Percentiles rank a stretch among this genome's conserved stretches.
Evolutionary conservation across 2,888 invertebrate genomes (phyloP).

Genomic region (Drosophila mulleri): DNA sequence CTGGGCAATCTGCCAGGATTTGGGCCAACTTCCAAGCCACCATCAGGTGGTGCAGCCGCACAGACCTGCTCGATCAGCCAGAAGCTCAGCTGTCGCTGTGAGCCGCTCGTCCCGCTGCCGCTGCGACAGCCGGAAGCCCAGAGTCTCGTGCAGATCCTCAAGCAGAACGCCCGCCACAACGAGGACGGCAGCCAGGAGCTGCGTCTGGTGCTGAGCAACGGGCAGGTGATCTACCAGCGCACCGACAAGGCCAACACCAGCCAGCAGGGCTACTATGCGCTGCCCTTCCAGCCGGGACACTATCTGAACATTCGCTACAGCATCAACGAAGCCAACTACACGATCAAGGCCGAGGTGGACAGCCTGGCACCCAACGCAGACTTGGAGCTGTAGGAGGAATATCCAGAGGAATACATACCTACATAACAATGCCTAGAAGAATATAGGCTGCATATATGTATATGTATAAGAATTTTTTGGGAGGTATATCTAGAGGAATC

Average conservation of each 20-base stretch:
- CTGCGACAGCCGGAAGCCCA: constrained; percentile 32
- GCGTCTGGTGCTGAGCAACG: constrained; percentile 70
- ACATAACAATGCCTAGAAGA: neutral
- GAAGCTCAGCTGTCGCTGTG: constrained; percentile 74
- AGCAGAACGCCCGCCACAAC: constrained; percentile 64
- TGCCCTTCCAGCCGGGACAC: constrained; percentile 59
- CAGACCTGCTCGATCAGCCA: constrained; percentile 67
- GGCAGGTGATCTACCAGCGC: constrained; percentile 69
- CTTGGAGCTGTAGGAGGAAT: constrained; percentile 33
- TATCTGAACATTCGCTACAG: constrained; percentile 73
- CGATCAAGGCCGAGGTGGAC: constrained; percentile 77
- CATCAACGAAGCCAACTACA: constrained; percentile 72
- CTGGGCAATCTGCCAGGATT: constrained; percentile 32
- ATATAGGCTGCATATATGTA: too few relatives aligned
- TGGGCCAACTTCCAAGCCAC: constrained; percentile 39
- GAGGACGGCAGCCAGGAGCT: constrained; percentile 72
- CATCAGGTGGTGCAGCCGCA: constrained; percentile 14
- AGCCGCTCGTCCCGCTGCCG: constrained; percentile 57
- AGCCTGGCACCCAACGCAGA: constrained; percentile 56
- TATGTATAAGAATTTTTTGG: too few relatives aligned
- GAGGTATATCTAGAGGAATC: too few relatives aligned
- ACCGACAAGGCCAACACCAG: constrained; percentile 38
- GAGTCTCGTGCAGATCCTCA: constrained; percentile 56
- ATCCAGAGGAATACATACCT: too few relatives aligned
- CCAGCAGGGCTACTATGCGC: constrained; percentile 61